Evolutionary conservation across 1,140 invertebrate genomes (phyloP).

Genomic region (Ectropis grisescens): DNA sequence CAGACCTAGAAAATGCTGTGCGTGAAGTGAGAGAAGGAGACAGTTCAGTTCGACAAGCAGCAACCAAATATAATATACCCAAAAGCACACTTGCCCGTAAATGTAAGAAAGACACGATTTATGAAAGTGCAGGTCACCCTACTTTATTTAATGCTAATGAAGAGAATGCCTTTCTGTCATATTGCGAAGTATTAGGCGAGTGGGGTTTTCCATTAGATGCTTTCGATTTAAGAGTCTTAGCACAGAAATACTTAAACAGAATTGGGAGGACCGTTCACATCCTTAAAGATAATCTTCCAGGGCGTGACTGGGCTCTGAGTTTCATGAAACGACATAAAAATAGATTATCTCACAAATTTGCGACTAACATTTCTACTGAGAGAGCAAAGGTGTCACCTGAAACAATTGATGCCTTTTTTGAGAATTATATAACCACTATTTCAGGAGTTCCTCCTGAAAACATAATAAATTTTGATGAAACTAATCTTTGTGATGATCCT

Average conservation of each 20-base stretch:
- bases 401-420: conserved; percentile 7
- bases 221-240: conserved; percentile 4
- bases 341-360: conserved; percentile 1
- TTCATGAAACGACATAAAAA: conserved; percentile 3
- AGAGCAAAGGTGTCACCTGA: conserved; percentile 3
- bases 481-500: conserved; percentile 52
- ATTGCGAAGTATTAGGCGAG: neutral
- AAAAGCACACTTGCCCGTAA: conserved; percentile 5
- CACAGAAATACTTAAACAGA: conserved; percentile 7
- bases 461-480: conserved; percentile 52
- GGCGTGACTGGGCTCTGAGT: conserved; percentile 8
- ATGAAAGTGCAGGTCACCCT: conserved; percentile 5
- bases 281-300: conserved; percentile 9
- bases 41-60: conserved; percentile 1
- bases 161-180: conserved; percentile 2
- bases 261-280: conserved; percentile 2
- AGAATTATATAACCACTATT: conserved; percentile 1
- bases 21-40: neutral
- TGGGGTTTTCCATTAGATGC: conserved; percentile 10
- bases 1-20: conserved; percentile 4
- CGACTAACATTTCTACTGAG: conserved; percentile 7
- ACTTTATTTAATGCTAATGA: conserved; percentile 4
- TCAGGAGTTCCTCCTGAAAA: conserved; percentile 1
- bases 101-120: conserved; percentile 1
- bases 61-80: conserved; percentile 5